Evolutionary conservation across 1,140 invertebrate genomes (phyloP).

Genomic region (Campodea augens): DNA sequence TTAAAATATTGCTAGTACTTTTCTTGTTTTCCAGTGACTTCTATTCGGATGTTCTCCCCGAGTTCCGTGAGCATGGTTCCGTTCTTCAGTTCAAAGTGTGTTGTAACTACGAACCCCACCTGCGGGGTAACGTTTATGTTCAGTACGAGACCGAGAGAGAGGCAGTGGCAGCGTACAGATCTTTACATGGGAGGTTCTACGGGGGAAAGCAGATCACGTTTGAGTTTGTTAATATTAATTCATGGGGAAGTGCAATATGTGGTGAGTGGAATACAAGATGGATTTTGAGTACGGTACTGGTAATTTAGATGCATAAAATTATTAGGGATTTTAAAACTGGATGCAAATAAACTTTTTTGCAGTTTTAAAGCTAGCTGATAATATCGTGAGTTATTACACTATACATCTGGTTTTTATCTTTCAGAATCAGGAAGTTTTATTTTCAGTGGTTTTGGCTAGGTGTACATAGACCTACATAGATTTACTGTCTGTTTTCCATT

Average conservation of each 20-base stretch:
- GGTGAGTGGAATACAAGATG: constrained; percentile 48
- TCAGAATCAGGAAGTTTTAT: too few species aligned
- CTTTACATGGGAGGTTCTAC: constrained; percentile 74
- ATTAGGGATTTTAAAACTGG: too few species aligned
- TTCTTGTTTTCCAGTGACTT: constrained; percentile 40
- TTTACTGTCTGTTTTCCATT: too few species aligned
- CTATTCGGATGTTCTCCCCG: constrained; percentile 64
- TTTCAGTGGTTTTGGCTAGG: too few species aligned
- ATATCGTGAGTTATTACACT: too few species aligned
- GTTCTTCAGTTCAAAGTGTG: constrained; percentile 67
- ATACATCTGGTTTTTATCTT: too few species aligned
- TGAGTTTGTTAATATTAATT: constrained; percentile 54
- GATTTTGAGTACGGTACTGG: too few species aligned
- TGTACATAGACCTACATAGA: too few species aligned
- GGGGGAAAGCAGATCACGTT: constrained; percentile 62
- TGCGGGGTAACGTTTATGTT: constrained; percentile 78
- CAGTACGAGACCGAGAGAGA: constrained; percentile 50
- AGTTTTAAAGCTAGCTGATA: too few species aligned
- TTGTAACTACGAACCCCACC: constrained; percentile 64
- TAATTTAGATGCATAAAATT: too few species aligned
- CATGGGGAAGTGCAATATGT: constrained; percentile 77
- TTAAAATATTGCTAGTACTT: too few species aligned
- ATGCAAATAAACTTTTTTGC: too few species aligned
- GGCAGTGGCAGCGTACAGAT: constrained; percentile 48
- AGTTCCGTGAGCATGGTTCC: constrained; percentile 58